Evolutionary conservation across 2,113 vertebrate genomes (phyloP), one percentile per base, ranked within the genome.

Genomic region (Scopus umbretta): DNA sequence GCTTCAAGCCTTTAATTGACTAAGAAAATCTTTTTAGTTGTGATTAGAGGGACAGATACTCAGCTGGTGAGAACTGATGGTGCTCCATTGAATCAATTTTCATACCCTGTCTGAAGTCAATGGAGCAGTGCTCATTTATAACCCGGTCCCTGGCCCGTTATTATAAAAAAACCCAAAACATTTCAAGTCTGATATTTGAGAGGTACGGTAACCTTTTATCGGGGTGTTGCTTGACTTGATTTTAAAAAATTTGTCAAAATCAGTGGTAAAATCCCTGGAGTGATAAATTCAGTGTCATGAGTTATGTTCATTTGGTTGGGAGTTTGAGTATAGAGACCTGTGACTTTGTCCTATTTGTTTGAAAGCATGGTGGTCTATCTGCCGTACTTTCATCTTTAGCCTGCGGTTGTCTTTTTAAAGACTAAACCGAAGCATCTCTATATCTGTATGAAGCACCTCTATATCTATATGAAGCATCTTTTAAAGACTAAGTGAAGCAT

Each of bases 1-100:
- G 91, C 92, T 93, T 63, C 59, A 7, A 94, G 94, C 91, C 91
- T 92, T 87, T 97, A 95, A 95, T 96, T 97, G 92, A 94, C 86
- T 94, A 50, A 30, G 95, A 56, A 95, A 95, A 95, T 85, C 92
- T 97, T 96, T 97, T 94, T 89, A 94, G 88, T 91, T 95, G 96
- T 95, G 96, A 94, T 95, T 97, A 94, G 86, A 80, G 86, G 91
- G 92, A 92, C 95, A 90, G 91, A 91, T 95, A 87, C 95, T 95
- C 83, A 79, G 92, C 84, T 95, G 94, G 91, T 36, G 88, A 91
- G 95, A 45, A 58, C 40, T 59, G 92, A 65, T 85, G 91, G 91
- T 61, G 95, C 89, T 89, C 91, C 84, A 30, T 12, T 87, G 86
- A 92, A 89, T 97, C 92, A 89, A 95, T 97, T 94, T 95, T 92